A percentile compares a stretch with the other conserved stretches of the same genome.
These are phyloP conservation scores for Anoplius nigerrimus DNA, from an alignment of 2,888 invertebrate species.

Conservation along the genomic window DNA sequence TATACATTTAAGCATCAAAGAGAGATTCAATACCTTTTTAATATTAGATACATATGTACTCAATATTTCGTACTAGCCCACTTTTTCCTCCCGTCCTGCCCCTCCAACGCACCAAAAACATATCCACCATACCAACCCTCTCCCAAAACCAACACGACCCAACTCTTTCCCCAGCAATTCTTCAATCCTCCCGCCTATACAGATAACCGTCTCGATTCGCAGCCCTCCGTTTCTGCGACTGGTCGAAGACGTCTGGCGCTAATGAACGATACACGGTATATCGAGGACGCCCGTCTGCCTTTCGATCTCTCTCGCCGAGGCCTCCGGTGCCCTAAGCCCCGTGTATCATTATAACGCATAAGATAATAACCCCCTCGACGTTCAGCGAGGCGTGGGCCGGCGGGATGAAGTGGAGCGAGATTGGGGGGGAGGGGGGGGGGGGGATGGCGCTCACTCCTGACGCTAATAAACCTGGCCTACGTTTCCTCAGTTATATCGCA, in stretches of 20 bases:
- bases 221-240: too few species aligned
- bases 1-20: too few species aligned
- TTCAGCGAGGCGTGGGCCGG: slow-evolving; percentile 70
- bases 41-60: too few species aligned
- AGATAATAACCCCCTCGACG: slow-evolving; percentile 72
- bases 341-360: slow-evolving; percentile 69
- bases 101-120: too few species aligned
- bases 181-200: too few species aligned
- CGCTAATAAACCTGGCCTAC: slow-evolving; percentile 72
- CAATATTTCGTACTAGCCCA: too few species aligned
- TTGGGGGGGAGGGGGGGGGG: slow-evolving; percentile 70
- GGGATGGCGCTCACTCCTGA: slow-evolving; percentile 59
- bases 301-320: slow-evolving; percentile 53
- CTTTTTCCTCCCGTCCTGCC: too few species aligned
- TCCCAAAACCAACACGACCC: too few species aligned
- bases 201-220: too few species aligned
- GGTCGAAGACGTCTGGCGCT: slow-evolving; percentile 19
- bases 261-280: slow-evolving; percentile 21
- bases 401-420: slow-evolving; percentile 70
- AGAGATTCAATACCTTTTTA: too few species aligned
- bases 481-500: slow-evolving; percentile 70
- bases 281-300: slow-evolving; percentile 41
- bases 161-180: too few species aligned
- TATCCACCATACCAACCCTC: too few species aligned
- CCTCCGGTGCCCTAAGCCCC: slow-evolving; percentile 51